Evolutionary conservation across 2,797 vertebrate genomes (phyloP).

Genomic region (Labeo calbasu): DNA sequence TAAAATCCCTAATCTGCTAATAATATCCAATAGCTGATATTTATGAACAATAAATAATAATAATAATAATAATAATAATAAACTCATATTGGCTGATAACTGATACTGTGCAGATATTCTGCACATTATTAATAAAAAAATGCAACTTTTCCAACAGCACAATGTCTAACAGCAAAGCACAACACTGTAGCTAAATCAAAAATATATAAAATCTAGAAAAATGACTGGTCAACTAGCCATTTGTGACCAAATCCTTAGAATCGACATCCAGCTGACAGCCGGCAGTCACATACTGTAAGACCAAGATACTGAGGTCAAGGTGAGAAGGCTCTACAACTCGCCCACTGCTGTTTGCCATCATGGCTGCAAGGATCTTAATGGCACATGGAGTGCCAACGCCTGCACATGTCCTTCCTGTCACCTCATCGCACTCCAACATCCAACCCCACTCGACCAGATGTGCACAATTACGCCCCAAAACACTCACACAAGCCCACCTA

Average conservation of each 20-base stretch:
- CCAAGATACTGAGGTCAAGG: slow-evolving; percentile 1
- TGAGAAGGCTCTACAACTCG: slow-evolving; percentile 9
- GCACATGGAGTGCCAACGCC: slow-evolving; percentile 38
- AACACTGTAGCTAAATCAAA: too few relatives aligned
- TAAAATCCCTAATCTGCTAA: not conserved
- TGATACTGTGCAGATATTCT: too few relatives aligned
- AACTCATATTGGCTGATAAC: too few relatives aligned
- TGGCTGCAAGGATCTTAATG: slow-evolving; percentile 32
- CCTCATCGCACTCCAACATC: slow-evolving; percentile 39
- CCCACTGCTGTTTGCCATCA: slow-evolving; percentile 27
- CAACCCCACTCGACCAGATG: slow-evolving; percentile 48
- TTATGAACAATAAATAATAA: not conserved
- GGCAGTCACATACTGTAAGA: slow-evolving; percentile 1
- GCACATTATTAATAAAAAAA: too few relatives aligned
- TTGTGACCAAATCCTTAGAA: not conserved
- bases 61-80: too few relatives aligned
- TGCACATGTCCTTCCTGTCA: slow-evolving; percentile 48
- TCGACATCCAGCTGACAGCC: not conserved
- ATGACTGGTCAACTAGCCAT: not conserved
- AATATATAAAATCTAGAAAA: not conserved
- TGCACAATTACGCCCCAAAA: slow-evolving; percentile 23
- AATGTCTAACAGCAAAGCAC: too few relatives aligned
- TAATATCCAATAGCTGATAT: not conserved
- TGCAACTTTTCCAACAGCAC: too few relatives aligned
- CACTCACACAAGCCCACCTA: slow-evolving; percentile 10